These are phyloP conservation scores for Gallinago paraguaiae DNA, from an alignment of 2,113 vertebrate species.

Conservation along the genomic window DNA sequence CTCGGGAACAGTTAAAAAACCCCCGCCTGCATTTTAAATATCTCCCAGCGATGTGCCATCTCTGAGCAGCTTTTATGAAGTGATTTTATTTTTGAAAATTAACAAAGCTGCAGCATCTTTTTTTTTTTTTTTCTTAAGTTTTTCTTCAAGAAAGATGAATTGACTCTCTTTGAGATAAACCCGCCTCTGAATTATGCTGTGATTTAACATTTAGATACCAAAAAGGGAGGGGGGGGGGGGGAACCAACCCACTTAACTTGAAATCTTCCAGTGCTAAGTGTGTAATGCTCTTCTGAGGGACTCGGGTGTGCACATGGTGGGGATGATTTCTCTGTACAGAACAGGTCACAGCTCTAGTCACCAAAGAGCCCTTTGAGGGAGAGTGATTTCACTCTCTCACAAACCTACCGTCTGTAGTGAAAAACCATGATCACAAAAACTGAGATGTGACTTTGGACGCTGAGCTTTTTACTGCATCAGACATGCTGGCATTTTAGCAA, in stretches of 20 bases:
- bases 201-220: not conserved
- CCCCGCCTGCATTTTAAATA: constrained; percentile 33
- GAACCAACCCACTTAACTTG: not conserved
- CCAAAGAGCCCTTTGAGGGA: not conserved
- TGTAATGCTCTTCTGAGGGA: not conserved
- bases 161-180: not conserved
- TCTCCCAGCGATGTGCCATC: not conserved
- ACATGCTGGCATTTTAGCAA: rapidly evolving
- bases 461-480: not conserved
- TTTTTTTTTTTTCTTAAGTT: not conserved
- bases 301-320: rapidly evolving
- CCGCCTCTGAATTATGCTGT: not conserved
- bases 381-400: not conserved
- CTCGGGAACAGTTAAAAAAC: constrained; percentile 39
- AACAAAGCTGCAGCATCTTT: not conserved
- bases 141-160: not conserved
- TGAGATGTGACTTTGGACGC: not conserved
- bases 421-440: not conserved
- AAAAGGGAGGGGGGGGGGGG: not conserved
- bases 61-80: not conserved
- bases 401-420: not conserved
- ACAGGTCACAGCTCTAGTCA: not conserved
- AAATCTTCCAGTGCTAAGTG: not conserved
- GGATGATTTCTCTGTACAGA: not conserved
- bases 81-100: not conserved